Percentiles rank a stretch among this genome's conserved stretches.
phyloP scores from a whole-genome alignment of 2,113 vertebrate species.

The Sylvilagus bachmani region DNA sequence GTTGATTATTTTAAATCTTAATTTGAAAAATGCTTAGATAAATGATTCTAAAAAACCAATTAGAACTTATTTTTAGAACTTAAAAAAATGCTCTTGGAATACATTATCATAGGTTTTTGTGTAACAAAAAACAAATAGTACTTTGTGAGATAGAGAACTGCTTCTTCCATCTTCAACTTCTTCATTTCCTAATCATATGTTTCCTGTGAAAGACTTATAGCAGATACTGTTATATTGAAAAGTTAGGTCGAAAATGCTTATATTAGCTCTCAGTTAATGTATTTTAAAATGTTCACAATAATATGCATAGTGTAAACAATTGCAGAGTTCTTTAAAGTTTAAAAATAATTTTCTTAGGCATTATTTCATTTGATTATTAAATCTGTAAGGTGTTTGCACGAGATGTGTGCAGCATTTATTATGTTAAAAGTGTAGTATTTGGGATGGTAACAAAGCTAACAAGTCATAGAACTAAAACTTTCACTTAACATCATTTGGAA shows the following conservation, averaged over 20 bases:
- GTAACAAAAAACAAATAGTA: background rate
- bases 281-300: slow-evolving; percentile 11
- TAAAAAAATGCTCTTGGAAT: background rate
- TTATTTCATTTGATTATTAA: too few relatives aligned
- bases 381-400: too few relatives aligned
- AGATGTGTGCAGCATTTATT: too few relatives aligned
- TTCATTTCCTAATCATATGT: background rate
- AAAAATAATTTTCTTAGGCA: background rate
- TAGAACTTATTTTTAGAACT: background rate
- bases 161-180: background rate
- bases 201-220: background rate
- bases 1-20: background rate
- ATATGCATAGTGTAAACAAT: background rate
- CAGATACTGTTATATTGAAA: background rate
- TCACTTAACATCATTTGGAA: background rate
- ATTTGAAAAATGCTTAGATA: background rate
- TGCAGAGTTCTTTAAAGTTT: slow-evolving; percentile 21
- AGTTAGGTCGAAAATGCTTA: too few relatives aligned
- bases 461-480: slow-evolving; percentile 1
- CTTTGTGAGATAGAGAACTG: background rate
- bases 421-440: too few relatives aligned
- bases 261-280: too few relatives aligned
- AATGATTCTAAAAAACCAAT: background rate
- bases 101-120: background rate
- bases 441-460: too few relatives aligned